phyloP scores from a whole-genome alignment of 2,797 vertebrate genomes.

The Leptodactylus fallax region DNA sequence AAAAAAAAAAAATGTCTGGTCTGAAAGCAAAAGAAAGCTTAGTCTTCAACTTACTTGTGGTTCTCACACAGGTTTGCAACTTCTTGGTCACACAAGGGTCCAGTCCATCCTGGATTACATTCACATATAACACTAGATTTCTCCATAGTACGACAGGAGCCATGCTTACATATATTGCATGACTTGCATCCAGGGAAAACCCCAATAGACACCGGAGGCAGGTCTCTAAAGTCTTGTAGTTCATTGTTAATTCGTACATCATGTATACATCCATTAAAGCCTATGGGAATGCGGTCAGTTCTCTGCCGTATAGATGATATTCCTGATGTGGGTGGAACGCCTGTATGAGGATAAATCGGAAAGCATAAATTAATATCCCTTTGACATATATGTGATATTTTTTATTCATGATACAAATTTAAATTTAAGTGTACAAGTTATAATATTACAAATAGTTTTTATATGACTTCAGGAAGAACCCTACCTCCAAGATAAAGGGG shows the following conservation, averaged over 20 bases:
- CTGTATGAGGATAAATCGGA: constrained; percentile 71
- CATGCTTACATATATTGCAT: constrained; percentile 91
- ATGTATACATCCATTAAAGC: constrained; percentile 94
- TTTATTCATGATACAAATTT: background rate
- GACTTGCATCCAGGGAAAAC: constrained; percentile 92
- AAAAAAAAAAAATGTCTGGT: too few relatives aligned
- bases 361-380: background rate
- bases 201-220: constrained; percentile 79
- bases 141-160: constrained; percentile 87
- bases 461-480: background rate
- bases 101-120: constrained; percentile 87
- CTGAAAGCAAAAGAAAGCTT: background rate
- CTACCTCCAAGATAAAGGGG: constrained; percentile 97
- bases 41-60: constrained; percentile 82
- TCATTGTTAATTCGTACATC: constrained; percentile 93
- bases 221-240: constrained; percentile 88
- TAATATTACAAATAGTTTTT: background rate
- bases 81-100: constrained; percentile 88
- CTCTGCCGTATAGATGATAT: constrained; percentile 87
- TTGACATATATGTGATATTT: background rate
- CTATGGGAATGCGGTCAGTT: constrained; percentile 85
- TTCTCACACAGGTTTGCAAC: constrained; percentile 82
- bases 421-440: background rate
- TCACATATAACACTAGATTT: constrained; percentile 90
- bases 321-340: constrained; percentile 86